Conservation (phyloP, 2,113 vertebrate species). For the Genyomyrus donnyi region DNA sequence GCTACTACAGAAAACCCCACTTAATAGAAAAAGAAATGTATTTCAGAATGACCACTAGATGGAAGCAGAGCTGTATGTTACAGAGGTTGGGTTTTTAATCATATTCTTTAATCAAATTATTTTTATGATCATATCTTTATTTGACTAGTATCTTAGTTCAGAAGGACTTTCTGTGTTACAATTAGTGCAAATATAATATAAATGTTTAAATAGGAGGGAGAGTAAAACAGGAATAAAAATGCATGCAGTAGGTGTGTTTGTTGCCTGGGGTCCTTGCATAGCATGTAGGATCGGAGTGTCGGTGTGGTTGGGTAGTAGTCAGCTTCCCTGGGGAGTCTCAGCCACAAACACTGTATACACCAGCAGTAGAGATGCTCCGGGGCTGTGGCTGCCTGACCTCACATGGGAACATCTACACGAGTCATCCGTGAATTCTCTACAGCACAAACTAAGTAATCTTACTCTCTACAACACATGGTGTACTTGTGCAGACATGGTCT, state of each 20-base stretch:
- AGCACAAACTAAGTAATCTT: too few species aligned
- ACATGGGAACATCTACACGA: not conserved
- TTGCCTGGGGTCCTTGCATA: not conserved
- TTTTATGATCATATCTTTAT: not conserved
- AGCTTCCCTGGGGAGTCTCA: not conserved
- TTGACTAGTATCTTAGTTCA: not conserved
- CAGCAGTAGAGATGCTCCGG: not conserved
- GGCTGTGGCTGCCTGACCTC: not conserved
- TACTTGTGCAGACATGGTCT: not conserved
- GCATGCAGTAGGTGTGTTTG: not conserved
- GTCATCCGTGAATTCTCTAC: not conserved
- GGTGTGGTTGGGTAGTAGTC: not conserved
- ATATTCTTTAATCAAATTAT: not conserved
- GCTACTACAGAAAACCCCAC: not conserved
- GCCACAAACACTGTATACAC: not conserved
- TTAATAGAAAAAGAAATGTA: not conserved
- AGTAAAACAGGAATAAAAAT: not conserved
- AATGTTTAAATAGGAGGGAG: not conserved
- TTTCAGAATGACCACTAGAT: conserved; percentile 1
- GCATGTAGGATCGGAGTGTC: not conserved
- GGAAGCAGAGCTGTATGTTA: not conserved
- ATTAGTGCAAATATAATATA: not conserved
- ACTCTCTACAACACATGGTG: too few species aligned
- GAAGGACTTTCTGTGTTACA: not conserved
- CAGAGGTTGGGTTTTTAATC: not conserved